These are phyloP conservation scores for Cavia porcellus DNA, from an alignment of 2,113 vertebrate genomes.

Conservation along the genomic window DNA sequence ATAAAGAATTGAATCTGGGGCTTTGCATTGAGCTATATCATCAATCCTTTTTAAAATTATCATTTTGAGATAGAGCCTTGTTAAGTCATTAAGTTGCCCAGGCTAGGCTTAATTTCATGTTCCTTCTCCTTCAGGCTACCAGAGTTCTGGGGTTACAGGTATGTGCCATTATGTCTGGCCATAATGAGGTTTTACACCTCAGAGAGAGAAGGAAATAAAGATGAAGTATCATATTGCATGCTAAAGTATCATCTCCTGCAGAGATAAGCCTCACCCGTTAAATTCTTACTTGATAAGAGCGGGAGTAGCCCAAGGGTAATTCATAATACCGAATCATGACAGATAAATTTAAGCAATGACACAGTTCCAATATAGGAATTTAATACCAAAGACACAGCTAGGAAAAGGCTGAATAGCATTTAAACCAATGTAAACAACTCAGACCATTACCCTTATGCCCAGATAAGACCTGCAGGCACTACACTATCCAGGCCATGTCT, in stretches of 20 bases:
- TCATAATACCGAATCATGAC: background rate
- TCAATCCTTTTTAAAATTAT: background rate
- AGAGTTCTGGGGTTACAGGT: background rate
- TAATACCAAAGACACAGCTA: conserved; percentile 18
- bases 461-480: background rate
- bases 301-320: background rate
- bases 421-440: background rate
- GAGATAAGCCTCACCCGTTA: background rate
- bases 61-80: background rate
- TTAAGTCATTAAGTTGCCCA: background rate
- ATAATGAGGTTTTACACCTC: background rate
- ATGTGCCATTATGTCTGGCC: background rate
- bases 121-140: background rate
- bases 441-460: background rate
- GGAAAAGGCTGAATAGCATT: background rate
- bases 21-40: background rate
- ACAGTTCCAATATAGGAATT: conserved; percentile 12
- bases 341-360: conserved; percentile 1
- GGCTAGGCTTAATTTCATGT: background rate
- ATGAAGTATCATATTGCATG: background rate
- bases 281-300: conserved; percentile 2
- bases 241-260: background rate
- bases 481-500: background rate
- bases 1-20: background rate
- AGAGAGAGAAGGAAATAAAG: conserved; percentile 23